Conservation (phyloP, 2,888 invertebrate genomes). For the Pediacus dermestoides region DNA sequence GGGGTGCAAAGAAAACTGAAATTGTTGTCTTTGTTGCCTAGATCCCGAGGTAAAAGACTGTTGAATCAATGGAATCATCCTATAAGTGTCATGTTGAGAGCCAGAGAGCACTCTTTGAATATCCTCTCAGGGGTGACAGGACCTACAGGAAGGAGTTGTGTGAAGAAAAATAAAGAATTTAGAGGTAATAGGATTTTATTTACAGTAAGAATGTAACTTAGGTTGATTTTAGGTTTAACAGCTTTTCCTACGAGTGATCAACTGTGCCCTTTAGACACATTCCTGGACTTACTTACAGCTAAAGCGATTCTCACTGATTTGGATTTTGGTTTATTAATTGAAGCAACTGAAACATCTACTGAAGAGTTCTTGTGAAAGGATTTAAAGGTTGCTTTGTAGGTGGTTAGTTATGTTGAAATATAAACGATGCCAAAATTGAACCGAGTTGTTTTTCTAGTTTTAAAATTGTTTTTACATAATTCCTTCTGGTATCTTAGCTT, state of each 20-base stretch:
- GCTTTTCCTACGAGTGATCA: conserved; percentile 70
- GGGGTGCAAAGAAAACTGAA: conserved; percentile 69
- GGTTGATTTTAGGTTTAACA: conserved; percentile 61
- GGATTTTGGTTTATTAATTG: conserved; percentile 81
- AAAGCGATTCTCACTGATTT: conserved; percentile 82
- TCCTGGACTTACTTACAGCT: conserved; percentile 78
- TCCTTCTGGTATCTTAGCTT: too few relatives aligned
- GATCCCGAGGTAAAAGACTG: conserved; percentile 73
- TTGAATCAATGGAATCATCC: conserved; percentile 77
- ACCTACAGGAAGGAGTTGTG: conserved; percentile 38
- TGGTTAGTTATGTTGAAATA: too few relatives aligned
- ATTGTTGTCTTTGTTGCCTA: conserved; percentile 68
- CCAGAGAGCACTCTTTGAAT: conserved; percentile 76
- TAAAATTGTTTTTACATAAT: too few relatives aligned
- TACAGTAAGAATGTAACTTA: conserved; percentile 1
- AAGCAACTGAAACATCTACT: conserved; percentile 70
- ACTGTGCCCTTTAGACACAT: conserved; percentile 77
- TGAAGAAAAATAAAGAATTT: conserved; percentile 33
- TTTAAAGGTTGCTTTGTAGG: too few relatives aligned
- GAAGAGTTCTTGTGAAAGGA: conserved; percentile 44
- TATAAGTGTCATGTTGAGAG: conserved; percentile 71
- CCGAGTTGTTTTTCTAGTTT: too few relatives aligned
- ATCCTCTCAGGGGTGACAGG: conserved; percentile 70
- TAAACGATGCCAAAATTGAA: too few relatives aligned
- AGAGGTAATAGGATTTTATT: conserved; percentile 22